These are phyloP conservation scores for Phyllotreta striolata DNA, from an alignment of 2,888 invertebrate species.

Conservation along the genomic window DNA sequence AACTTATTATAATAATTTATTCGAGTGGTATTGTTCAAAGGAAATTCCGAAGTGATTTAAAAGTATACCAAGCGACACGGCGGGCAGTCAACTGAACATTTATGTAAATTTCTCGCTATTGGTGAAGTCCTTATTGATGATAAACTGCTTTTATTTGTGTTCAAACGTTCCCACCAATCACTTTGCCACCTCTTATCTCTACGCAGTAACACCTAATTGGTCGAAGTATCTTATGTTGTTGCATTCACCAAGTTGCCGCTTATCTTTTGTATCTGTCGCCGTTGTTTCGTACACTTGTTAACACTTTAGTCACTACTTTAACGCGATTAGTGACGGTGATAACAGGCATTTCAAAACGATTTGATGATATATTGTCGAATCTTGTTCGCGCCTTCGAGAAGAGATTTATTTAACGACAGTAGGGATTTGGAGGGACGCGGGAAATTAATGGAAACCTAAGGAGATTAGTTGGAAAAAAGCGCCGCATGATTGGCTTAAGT, in stretches of 20 bases:
- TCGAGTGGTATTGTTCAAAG: conserved; percentile 13
- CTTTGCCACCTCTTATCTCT: conserved; percentile 37
- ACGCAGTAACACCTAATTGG: conserved; percentile 23
- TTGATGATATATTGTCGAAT: too few species aligned
- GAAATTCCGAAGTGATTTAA: conserved; percentile 13
- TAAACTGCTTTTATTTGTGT: conserved; percentile 31
- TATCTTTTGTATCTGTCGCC: conserved; percentile 6
- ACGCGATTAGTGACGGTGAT: too few species aligned
- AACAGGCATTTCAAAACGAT: too few species aligned
- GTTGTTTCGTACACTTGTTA: conserved; percentile 3
- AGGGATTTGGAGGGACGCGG: too few species aligned
- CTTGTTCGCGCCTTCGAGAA: too few species aligned
- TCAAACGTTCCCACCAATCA: conserved; percentile 38
- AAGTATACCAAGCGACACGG: conserved; percentile 7
- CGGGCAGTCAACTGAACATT: conserved; percentile 25
- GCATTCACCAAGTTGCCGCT: conserved; percentile 17
- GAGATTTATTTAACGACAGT: too few species aligned
- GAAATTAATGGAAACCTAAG: too few species aligned
- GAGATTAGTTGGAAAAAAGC: too few species aligned
- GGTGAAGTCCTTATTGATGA: conserved; percentile 37
- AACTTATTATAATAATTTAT: conserved; percentile 17
- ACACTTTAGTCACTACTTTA: conserved; percentile 1
- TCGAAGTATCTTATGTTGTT: conserved; percentile 8
- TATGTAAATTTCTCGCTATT: conserved; percentile 38
- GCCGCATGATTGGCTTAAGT: too few species aligned